Percentiles rank a stretch among this genome's conserved stretches.
phyloP scores from a whole-genome alignment of 2,113 vertebrate genomes.

The Lipotes vexillifer region DNA sequence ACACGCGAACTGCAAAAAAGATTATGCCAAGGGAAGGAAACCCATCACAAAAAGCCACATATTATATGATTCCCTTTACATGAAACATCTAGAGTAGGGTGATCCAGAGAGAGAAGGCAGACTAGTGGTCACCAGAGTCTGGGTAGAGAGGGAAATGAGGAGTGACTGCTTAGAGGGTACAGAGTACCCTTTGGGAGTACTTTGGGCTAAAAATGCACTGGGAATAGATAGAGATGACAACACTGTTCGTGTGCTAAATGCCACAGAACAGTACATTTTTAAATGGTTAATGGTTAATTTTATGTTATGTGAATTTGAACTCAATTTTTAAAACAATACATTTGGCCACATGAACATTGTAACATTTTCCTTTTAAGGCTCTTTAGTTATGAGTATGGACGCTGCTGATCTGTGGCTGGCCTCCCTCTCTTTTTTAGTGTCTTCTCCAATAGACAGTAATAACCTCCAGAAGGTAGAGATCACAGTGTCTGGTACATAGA shows the following conservation, averaged over 20 bases:
- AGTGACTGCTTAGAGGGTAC: background rate
- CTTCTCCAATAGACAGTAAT: background rate
- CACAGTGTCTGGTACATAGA: background rate
- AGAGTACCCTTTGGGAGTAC: background rate
- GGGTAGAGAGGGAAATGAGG: background rate
- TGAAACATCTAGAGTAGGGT: background rate
- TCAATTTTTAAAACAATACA: background rate
- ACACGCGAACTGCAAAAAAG: background rate
- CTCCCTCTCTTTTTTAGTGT: rapidly evolving
- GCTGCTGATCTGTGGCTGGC: background rate
- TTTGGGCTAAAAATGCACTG: background rate
- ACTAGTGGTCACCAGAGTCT: no score
- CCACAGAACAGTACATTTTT: background rate
- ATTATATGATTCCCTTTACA: background rate
- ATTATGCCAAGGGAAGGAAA: background rate
- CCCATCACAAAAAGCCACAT: background rate
- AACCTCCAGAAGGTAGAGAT: background rate
- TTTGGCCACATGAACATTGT: background rate
- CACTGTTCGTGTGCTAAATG: background rate
- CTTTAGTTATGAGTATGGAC: background rate
- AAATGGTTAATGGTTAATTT: background rate
- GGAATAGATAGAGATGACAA: background rate
- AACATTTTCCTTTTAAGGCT: background rate
- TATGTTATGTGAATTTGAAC: background rate
- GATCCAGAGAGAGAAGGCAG: background rate